Conservation (phyloP, 30 jellyfish, hydroid and myxozoan species). For the Aurelia aurita region DNA sequence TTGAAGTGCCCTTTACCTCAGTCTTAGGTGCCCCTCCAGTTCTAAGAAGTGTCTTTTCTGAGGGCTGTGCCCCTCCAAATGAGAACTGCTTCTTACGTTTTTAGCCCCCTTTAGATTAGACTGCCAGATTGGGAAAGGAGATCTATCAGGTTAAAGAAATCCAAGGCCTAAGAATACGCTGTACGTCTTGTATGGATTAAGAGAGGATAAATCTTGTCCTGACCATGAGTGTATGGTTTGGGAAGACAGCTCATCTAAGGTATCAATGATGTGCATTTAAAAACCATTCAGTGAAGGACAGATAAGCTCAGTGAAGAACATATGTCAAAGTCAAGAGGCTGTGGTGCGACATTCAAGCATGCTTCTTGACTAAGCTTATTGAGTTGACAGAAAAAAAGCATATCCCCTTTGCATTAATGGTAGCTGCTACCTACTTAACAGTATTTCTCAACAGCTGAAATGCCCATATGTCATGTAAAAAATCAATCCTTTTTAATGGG, state of each 20-base stretch:
- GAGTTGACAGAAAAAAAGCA: slow-evolving; percentile 41
- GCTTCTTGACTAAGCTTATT: slow-evolving; percentile 35
- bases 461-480: slow-evolving; percentile 7
- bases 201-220: not conserved
- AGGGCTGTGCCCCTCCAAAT: no score
- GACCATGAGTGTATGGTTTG: not conserved
- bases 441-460: slow-evolving; percentile 2
- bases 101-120: no score
- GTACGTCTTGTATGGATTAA: no score
- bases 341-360: slow-evolving; percentile 34
- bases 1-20: no score
- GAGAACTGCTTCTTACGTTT: no score
- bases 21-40: no score
- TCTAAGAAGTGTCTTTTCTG: no score
- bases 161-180: no score
- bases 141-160: no score
- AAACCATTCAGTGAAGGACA: not conserved
- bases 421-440: not conserved
- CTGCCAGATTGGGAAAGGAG: no score
- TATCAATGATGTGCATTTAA: not conserved
- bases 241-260: slow-evolving; percentile 8
- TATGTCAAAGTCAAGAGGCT: slow-evolving; percentile 65
- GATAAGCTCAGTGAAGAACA: slow-evolving; percentile 35
- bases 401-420: slow-evolving; percentile 6
- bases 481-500: slow-evolving; percentile 28